These are phyloP conservation scores for Polyodon spathula DNA, from an alignment of 2,113 vertebrate species.

Conservation along the genomic window DNA sequence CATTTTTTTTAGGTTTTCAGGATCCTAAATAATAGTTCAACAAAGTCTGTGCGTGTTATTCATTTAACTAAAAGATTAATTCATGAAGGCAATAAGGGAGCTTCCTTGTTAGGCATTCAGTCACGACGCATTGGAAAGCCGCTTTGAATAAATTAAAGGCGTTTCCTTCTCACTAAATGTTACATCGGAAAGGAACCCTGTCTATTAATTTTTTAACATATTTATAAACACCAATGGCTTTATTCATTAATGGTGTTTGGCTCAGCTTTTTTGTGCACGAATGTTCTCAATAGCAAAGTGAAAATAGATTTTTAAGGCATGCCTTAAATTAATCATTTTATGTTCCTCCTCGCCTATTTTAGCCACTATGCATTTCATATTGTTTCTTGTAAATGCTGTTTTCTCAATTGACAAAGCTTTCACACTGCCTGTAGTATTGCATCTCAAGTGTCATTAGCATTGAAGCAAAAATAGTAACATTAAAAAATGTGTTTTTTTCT, in stretches of 20 bases:
- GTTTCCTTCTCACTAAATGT: constrained; percentile 2
- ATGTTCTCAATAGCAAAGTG: neutral
- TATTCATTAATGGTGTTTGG: neutral
- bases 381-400: too few relatives aligned
- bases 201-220: constrained; percentile 3
- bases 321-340: neutral
- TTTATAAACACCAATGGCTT: constrained; percentile 1
- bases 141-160: constrained; percentile 1
- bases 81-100: constrained; percentile 2
- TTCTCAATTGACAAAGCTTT: too few relatives aligned
- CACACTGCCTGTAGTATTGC: too few relatives aligned
- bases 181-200: neutral
- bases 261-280: neutral
- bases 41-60: neutral
- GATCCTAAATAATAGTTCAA: neutral
- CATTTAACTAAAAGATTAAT: neutral
- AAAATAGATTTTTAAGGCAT: neutral
- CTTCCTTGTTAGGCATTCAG: constrained; percentile 2
- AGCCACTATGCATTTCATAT: too few relatives aligned
- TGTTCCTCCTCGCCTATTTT: too few relatives aligned
- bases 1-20: too few relatives aligned
- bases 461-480: too few relatives aligned
- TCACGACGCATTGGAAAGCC: neutral
- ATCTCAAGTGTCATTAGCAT: too few relatives aligned
- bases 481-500: too few relatives aligned